These are phyloP conservation scores for Drosophila auraria DNA, from an alignment of 1,140 invertebrate genomes.

Conservation along the genomic window DNA sequence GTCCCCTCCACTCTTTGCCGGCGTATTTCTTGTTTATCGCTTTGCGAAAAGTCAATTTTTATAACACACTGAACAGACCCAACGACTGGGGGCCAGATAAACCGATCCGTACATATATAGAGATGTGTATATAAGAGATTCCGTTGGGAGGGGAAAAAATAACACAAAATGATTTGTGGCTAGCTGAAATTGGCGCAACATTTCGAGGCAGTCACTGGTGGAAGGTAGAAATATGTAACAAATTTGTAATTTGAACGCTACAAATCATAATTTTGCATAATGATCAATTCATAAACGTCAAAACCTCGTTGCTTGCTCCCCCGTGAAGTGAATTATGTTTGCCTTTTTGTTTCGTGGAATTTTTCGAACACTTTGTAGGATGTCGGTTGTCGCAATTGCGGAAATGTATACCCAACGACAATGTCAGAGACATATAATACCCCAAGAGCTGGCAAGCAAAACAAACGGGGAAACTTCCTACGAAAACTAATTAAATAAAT, in stretches of 20 bases:
- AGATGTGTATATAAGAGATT: constrained; percentile 34
- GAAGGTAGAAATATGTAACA: constrained; percentile 60
- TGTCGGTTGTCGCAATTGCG: constrained; percentile 11
- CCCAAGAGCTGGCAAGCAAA: not conserved
- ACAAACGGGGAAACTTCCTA: constrained; percentile 47
- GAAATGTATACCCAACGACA: constrained; percentile 33
- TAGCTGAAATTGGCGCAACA: constrained; percentile 66
- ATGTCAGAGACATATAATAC: constrained; percentile 26
- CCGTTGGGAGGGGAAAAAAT: not conserved
- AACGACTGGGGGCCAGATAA: constrained; percentile 43
- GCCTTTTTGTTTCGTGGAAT: constrained; percentile 53
- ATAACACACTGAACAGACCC: constrained; percentile 58
- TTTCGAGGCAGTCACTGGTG: constrained; percentile 11
- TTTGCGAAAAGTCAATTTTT: constrained; percentile 81
- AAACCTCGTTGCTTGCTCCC: constrained; percentile 53
- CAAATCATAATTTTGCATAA: constrained; percentile 84
- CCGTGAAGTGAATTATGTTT: constrained; percentile 65
- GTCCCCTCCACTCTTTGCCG: not conserved
- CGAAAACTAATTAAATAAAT: constrained; percentile 80
- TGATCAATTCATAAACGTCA: constrained; percentile 84
- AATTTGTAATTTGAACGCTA: constrained; percentile 84
- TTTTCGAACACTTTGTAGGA: constrained; percentile 33
- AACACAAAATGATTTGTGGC: constrained; percentile 71
- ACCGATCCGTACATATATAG: constrained; percentile 39
- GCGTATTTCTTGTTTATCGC: constrained; percentile 75